Evolutionary conservation across 2,113 vertebrate species (phyloP), one percentile per base, ranked within the genome.

Genomic region (Aviceda subcristata): DNA sequence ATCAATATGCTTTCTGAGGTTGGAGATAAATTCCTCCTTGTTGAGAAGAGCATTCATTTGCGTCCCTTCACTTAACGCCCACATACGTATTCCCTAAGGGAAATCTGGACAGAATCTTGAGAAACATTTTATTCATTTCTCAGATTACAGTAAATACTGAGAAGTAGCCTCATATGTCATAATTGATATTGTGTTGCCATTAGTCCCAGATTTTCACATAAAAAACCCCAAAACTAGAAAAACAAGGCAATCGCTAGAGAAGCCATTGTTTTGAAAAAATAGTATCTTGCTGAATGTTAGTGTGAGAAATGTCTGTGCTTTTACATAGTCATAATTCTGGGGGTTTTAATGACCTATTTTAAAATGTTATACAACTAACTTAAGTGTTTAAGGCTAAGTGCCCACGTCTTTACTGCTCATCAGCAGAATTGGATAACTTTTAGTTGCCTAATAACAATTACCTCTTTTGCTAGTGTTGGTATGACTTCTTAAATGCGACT

Each of bases 41-140:
- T 79, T 92, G 82, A 96, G 59, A 79, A 86, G 67, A 73, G 15
- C 48, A 18, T 90, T 82, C 30, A 26, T 78, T 83, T 93, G 57
- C 4, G 2, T 96, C 86, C 46, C 50, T 90, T 82, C 66, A 86
- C 57, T 85, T 71, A 38, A 79, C 9, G 0, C 67, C 88, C 68
- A 60, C 43, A 8, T 91, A 83, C 0, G 3, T 81, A 43, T 93
- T 93, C 93, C 67, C 90, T 88, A 24, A 74, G 85, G 86, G 88
- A 88, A 83, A 67, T 80, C 55, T 90, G 86, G 75, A 50, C 64
- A 56, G 46, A 67, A 74, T 71, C 78, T 82, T 83, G 55, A 77
- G 78, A 93, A 92, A 57, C 56, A 39, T 91, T 86, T 88, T 86
- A 86, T 94, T 93, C 15, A 66, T 96, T 94, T 94, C 94, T 96